Base-by-base conservation (phyloP, 2,113 vertebrate genomes). In the Psettodes erumei region DNA sequence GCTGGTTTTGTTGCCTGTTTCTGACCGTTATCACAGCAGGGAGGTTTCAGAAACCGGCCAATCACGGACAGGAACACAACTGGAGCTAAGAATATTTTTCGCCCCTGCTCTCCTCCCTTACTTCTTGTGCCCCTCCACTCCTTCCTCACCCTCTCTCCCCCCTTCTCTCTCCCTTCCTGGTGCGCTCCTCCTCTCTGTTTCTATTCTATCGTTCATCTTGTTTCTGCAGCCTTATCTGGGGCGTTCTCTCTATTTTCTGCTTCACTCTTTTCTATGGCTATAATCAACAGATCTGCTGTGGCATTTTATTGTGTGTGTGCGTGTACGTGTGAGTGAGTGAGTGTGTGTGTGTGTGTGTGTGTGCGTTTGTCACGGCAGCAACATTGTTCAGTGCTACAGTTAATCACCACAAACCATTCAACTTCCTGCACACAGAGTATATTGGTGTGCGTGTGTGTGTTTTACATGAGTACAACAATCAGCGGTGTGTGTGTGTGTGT, bases 241-340 rank as follows among this genome's bases (percentile, higher is more conserved):
- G 84, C 79, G 81, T 87, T 75, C 69, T 55, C 78, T 48, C 79
- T 58, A 79, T 88, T 89, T 91, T 88, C 88, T 86, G 88, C 82
- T 55, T 69, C 48, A 5, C 47, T 82, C 73, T 60, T 80, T 87
- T 89, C 78, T 67, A 69, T 68, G 58, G 63, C 71, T 88, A 63
- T 80, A 88, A 89, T 91, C 90, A 85, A 55, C 79, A 82, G 63
- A 85, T 86, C 75, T 74, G 59, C 58, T 65, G 69, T 30, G 33
- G 42, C 71, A 60, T 80, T 85, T 85, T 77, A 77, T 81, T 74
- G 71, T 19, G 59, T 9, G 8, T 58, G 48, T 72, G 55, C 47
- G 63, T 73, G 58, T 67, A 23, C 59, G 66, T 51, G 55, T 55
- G 48, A 55, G 65, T 70, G 70, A 61, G 65, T 54, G 38, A 48